phyloP scores from a whole-genome alignment of 92 coral and sea anemone species.

The Siderastrea radians region DNA sequence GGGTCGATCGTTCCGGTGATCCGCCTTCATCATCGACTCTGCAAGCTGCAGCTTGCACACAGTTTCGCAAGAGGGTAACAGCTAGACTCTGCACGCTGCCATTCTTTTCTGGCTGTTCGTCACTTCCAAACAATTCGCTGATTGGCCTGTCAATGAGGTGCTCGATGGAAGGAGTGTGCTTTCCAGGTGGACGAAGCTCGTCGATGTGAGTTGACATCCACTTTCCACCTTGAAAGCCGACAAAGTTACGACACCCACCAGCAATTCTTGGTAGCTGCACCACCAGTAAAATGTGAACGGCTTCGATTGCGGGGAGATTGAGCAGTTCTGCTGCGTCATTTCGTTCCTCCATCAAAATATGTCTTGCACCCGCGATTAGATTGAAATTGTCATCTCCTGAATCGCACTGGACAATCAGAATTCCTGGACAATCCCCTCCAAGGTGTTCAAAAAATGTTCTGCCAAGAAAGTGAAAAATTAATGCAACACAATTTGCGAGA shows the following conservation, averaged over 20 bases:
- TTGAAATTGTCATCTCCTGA: conserved; percentile 85
- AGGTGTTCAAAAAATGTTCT: conserved; percentile 29
- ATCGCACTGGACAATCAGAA: conserved; percentile 87
- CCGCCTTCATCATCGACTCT: conserved; percentile 74
- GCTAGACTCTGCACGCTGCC: conserved; percentile 7
- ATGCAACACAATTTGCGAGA: neutral
- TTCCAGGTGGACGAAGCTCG: conserved; percentile 76
- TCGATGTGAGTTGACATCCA: conserved; percentile 87
- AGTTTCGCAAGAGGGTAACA: conserved; percentile 46
- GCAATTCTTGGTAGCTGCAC: conserved; percentile 82
- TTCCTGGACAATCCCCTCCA: conserved; percentile 47
- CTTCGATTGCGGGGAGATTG: conserved; percentile 15
- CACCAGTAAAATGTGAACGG: conserved; percentile 71
- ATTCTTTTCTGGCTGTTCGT: neutral
- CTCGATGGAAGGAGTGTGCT: conserved; percentile 70
- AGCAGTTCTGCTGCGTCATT: conserved; percentile 63
- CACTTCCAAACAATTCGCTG: conserved; percentile 70
- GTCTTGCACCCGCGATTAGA: conserved; percentile 85
- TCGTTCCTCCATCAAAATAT: conserved; percentile 80
- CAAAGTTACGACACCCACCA: conserved; percentile 79
- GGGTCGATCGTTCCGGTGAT: conserved; percentile 70
- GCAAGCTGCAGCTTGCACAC: conserved; percentile 86
- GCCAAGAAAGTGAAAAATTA: neutral
- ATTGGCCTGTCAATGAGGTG: conserved; percentile 69
- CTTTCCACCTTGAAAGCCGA: conserved; percentile 86